Percentiles rank a stretch among this genome's conserved stretches.
phyloP scores from a whole-genome alignment of 1,140 invertebrate species.

The Papilio xuthus region DNA sequence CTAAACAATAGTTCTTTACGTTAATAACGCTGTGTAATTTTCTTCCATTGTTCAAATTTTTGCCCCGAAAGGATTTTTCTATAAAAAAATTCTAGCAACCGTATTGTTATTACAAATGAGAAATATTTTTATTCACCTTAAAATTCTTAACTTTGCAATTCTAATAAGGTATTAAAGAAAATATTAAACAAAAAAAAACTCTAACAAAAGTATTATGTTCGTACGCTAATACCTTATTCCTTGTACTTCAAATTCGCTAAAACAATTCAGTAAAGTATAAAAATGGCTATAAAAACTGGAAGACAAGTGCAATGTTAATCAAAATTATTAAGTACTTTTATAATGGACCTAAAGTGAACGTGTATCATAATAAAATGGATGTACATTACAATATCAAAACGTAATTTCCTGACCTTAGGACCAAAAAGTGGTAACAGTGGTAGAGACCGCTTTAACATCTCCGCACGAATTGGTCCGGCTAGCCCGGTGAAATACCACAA shows the following conservation, averaged over 20 bases:
- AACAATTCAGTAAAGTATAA: background rate
- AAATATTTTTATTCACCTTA: conserved; percentile 31
- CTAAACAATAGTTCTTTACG: conserved; percentile 38
- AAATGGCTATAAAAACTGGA: background rate
- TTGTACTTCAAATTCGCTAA: background rate
- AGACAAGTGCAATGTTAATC: background rate
- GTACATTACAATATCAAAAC: conserved; percentile 12
- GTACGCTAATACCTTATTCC: background rate
- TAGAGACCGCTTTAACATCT: too few relatives aligned
- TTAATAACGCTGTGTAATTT: conserved; percentile 39
- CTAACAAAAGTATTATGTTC: background rate
- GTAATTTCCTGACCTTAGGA: conserved; percentile 18
- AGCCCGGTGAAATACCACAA: too few relatives aligned
- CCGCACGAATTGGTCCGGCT: too few relatives aligned
- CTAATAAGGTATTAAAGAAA: conserved; percentile 5
- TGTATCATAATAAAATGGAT: conserved; percentile 4
- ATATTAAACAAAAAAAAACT: background rate
- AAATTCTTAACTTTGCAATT: conserved; percentile 13
- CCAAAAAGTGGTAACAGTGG: too few relatives aligned
- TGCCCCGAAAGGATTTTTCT: conserved; percentile 36
- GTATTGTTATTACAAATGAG: background rate
- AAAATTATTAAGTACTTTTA: conserved; percentile 3
- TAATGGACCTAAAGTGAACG: conserved; percentile 6
- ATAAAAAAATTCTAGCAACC: conserved; percentile 24
- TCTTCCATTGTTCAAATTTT: conserved; percentile 37